Conservation (phyloP, 2,797 vertebrate species). For the Sciaenops ocellatus region DNA sequence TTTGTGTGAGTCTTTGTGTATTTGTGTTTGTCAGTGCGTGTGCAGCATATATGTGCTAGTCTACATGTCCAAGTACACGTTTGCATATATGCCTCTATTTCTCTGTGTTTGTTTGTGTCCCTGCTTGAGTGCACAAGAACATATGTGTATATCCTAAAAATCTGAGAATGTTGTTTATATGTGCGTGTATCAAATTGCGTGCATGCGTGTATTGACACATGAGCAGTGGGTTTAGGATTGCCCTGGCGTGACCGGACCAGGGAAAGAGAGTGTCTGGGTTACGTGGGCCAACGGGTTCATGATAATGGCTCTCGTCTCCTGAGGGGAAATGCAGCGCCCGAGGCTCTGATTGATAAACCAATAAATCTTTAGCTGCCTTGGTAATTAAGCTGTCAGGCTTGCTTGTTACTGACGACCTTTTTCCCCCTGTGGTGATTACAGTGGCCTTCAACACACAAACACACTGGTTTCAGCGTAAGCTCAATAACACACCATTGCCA, state of each 20-base stretch:
- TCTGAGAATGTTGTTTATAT: conserved; percentile 42
- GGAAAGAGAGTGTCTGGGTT: conserved; percentile 82
- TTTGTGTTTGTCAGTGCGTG: conserved; percentile 47
- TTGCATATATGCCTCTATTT: conserved; percentile 42
- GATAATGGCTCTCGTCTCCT: conserved; percentile 89
- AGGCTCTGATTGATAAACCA: conserved; percentile 97
- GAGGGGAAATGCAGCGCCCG: conserved; percentile 87
- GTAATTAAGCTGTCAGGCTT: conserved; percentile 96
- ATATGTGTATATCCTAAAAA: conserved; percentile 51
- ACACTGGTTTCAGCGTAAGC: conserved; percentile 86
- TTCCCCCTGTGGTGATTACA: conserved; percentile 77
- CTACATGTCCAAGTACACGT: conserved; percentile 38
- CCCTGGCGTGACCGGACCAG: conserved; percentile 65
- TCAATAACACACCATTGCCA: conserved; percentile 63
- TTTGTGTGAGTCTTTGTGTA: conserved; percentile 58
- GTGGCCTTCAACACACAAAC: conserved; percentile 72
- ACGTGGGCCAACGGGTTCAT: conserved; percentile 86
- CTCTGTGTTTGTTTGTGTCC: conserved; percentile 48
- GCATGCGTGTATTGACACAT: conserved; percentile 49
- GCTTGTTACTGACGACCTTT: conserved; percentile 89
- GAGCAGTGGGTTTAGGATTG: conserved; percentile 55
- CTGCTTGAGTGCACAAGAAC: conserved; percentile 46
- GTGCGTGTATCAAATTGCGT: conserved; percentile 38
- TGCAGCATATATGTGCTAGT: conserved; percentile 15
- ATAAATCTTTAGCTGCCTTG: conserved; percentile 97